Evolutionary conservation across 2,113 vertebrate genomes (phyloP), one percentile per base, ranked within the genome.

Genomic region (Melierax canorus): DNA sequence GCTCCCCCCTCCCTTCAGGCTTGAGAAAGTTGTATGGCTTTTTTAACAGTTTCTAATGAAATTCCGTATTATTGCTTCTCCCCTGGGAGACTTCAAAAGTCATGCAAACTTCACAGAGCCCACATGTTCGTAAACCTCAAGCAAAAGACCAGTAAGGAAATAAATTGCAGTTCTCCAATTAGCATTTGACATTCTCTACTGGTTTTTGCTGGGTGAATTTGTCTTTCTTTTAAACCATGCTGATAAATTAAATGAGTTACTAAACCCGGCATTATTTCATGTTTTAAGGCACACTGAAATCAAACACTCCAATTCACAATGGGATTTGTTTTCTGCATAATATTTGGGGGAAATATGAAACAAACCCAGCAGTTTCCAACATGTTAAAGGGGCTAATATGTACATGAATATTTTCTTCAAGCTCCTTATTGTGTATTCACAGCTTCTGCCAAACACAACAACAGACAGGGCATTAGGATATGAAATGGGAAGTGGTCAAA

Each of bases 391-490:
- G 73, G 39, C 48, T 87, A 87, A 91, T 76, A 68, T 6, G 50
- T 58, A 86, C 72, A 86, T 7, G 48, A 86, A 68, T 92, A 84
- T 90, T 94, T 96, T 90, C 80, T 87, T 87, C 75, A 55, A 51
- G 53, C 36, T 96, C 58, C 84, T 92, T 45, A 62, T 82, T 92
- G 77, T 90, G 63, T 69, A 92, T 96, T 95, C 95, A 53, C 5
- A 12, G 77, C 81, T 95, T 60, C 66, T 92, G 92, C 96, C 96
- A 97, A 97, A 87, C 67, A 75, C 80, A 95, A 85, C 87, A 91
- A 67, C 68, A 48, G 71, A 94, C 5, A 14, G 89, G 74, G 58
- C 48, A 87, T 85, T 92, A 94, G 91, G 94, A 91, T 96, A 96
- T 91, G 81, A 95, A 91, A 91, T 76, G 77, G 96, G 96, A 97